Percentiles rank a stretch among this genome's conserved stretches.
phyloP scores from a whole-genome alignment of 2,113 vertebrate genomes.

The Nanorana parkeri region DNA sequence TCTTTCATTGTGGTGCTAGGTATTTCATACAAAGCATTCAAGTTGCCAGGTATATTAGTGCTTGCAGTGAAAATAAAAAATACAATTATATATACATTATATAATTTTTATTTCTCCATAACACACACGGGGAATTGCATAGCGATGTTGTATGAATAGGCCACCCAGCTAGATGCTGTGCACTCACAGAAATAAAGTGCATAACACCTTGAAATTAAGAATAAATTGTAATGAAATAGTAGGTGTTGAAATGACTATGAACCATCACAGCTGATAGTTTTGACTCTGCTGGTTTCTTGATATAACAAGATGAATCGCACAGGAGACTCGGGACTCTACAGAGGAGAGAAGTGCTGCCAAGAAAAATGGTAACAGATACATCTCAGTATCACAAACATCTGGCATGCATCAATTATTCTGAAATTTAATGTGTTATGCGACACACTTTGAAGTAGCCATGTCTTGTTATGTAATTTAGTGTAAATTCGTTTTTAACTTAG shows the following conservation, averaged over 20 bases:
- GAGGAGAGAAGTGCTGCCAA: slow-evolving; percentile 24
- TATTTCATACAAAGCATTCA: no score
- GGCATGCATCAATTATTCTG: slow-evolving; percentile 27
- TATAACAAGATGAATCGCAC: slow-evolving; percentile 37
- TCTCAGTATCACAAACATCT: slow-evolving; percentile 41
- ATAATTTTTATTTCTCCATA: neutral
- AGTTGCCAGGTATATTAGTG: neutral
- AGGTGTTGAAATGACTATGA: slow-evolving; percentile 36
- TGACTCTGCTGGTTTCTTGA: slow-evolving; percentile 41
- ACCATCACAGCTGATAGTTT: slow-evolving; percentile 30
- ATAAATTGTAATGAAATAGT: slow-evolving; percentile 38
- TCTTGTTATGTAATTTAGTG: slow-evolving; percentile 43
- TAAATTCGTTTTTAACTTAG: slow-evolving; percentile 26
- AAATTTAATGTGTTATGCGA: neutral
- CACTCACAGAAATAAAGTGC: neutral
- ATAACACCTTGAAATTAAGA: slow-evolving; percentile 40
- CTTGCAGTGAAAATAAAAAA: neutral
- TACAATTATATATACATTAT: neutral
- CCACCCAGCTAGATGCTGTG: slow-evolving; percentile 30
- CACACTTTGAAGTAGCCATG: slow-evolving; percentile 28
- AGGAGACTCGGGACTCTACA: slow-evolving; percentile 28
- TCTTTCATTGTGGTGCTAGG: no score
- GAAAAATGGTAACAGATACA: slow-evolving; percentile 45
- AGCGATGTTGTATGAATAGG: neutral
- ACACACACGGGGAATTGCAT: neutral